Evolutionary conservation across 2,888 invertebrate species (phyloP).

Genomic region (Brenthis daphne): DNA sequence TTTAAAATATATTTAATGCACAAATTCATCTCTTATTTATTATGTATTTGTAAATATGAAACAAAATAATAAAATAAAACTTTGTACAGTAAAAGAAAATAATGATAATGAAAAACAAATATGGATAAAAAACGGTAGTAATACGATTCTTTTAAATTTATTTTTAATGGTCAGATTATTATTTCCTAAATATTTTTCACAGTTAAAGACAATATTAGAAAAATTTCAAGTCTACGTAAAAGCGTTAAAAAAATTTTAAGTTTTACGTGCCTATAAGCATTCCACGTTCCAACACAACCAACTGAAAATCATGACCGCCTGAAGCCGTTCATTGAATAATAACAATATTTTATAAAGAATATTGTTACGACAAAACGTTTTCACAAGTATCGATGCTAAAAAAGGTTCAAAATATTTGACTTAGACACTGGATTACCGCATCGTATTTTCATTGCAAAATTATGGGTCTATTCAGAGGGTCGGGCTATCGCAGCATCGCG

Average conservation of each 20-base stretch:
- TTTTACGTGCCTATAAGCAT: conserved; percentile 5
- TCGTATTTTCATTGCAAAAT: conserved; percentile 38
- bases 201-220: no score
- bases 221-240: neutral
- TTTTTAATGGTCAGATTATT: no score
- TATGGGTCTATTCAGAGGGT: conserved; percentile 39
- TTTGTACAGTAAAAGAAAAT: no score
- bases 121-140: no score
- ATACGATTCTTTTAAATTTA: no score
- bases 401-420: conserved; percentile 12
- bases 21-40: no score
- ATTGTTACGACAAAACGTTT: conserved; percentile 12
- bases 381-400: conserved; percentile 5
- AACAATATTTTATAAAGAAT: conserved; percentile 17
- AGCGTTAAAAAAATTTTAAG: conserved; percentile 12
- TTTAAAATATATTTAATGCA: no score
- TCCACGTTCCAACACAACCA: conserved; percentile 11
- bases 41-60: no score
- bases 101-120: no score
- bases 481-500: conserved; percentile 33
- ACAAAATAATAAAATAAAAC: no score
- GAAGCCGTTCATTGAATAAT: conserved; percentile 19
- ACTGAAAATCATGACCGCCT: conserved; percentile 19
- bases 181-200: no score
- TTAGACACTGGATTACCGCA: conserved; percentile 20